Evolutionary conservation across 2,888 invertebrate species (phyloP).

Genomic region (Leucania comma): DNA sequence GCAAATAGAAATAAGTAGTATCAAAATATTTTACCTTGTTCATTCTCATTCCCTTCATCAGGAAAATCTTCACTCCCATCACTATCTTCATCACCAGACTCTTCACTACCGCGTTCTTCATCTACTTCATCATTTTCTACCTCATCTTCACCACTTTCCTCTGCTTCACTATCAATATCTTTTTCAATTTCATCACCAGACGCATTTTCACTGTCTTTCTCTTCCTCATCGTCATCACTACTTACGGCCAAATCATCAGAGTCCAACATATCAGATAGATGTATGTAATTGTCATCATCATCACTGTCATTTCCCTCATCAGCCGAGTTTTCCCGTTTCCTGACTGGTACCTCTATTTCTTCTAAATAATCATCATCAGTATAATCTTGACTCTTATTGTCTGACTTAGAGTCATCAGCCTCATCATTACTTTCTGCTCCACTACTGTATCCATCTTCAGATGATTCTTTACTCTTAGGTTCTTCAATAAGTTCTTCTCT

Average conservation of each 20-base stretch:
- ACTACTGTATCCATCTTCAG: conserved; percentile 84
- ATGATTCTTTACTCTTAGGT: conserved; percentile 75
- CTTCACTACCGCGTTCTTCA: conserved; percentile 23
- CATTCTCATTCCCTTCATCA: conserved; percentile 71
- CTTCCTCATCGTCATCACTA: conserved; percentile 69
- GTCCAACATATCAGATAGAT: conserved; percentile 84
- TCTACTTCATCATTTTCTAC: conserved; percentile 62
- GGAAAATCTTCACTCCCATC: conserved; percentile 53
- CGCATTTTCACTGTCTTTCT: conserved; percentile 43
- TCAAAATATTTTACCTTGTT: conserved; percentile 61
- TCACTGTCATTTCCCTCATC: conserved; percentile 83
- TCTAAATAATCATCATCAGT: conserved; percentile 78
- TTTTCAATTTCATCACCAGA: conserved; percentile 57
- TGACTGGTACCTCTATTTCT: conserved; percentile 83
- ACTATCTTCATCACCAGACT: conserved; percentile 30
- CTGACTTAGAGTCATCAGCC: conserved; percentile 56
- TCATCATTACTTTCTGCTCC: conserved; percentile 69
- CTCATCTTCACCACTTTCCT: conserved; percentile 53
- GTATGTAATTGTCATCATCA: conserved; percentile 81
- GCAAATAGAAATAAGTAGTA: neutral
- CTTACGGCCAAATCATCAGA: conserved; percentile 80
- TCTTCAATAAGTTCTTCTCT: conserved; percentile 52
- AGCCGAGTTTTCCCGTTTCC: conserved; percentile 73
- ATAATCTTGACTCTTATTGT: conserved; percentile 24
- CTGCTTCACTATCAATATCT: conserved; percentile 55